Evolutionary conservation across 2,797 vertebrate species (phyloP).

Genomic region (Acrocephalus scirpaceus): DNA sequence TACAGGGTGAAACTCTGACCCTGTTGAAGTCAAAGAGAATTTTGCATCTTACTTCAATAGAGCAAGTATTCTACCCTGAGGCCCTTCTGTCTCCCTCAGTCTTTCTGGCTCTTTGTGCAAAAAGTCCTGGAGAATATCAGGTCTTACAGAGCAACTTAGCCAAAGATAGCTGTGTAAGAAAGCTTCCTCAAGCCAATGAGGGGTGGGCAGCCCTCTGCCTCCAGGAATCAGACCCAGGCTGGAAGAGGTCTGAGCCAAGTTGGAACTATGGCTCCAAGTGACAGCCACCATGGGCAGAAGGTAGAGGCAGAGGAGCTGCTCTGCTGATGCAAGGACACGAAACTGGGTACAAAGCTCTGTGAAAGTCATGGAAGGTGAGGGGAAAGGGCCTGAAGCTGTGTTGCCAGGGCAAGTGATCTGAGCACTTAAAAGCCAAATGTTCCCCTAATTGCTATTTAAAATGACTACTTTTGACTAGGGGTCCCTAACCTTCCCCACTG

Average conservation of each 20-base stretch:
- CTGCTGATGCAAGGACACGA: accelerated
- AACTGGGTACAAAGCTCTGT: not conserved
- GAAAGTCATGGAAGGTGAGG: not conserved
- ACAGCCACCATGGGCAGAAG: not conserved
- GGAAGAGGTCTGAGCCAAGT: not conserved
- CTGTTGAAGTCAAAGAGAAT: conserved; percentile 28
- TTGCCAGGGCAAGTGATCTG: not conserved
- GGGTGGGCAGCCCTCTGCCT: not conserved
- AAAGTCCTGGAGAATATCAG: conserved; percentile 45
- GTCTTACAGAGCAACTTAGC: conserved; percentile 27
- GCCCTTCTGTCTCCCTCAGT: not conserved
- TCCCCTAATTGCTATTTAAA: not conserved
- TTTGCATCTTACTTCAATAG: conserved; percentile 36
- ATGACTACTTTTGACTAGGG: not conserved
- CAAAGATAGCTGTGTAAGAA: not conserved
- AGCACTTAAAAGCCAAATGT: not conserved
- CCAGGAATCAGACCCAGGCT: not conserved
- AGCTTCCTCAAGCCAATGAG: not conserved
- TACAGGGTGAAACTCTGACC: conserved; percentile 40
- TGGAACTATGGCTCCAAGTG: not conserved
- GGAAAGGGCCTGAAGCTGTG: not conserved
- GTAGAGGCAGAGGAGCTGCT: not conserved
- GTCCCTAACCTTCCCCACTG: not conserved
- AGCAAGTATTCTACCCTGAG: not conserved
- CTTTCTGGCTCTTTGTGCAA: not conserved